A percentile compares a stretch with the other conserved stretches of the same genome.
phyloP scores from a whole-genome alignment of 2,888 invertebrate genomes.

The Baccha elongata region DNA sequence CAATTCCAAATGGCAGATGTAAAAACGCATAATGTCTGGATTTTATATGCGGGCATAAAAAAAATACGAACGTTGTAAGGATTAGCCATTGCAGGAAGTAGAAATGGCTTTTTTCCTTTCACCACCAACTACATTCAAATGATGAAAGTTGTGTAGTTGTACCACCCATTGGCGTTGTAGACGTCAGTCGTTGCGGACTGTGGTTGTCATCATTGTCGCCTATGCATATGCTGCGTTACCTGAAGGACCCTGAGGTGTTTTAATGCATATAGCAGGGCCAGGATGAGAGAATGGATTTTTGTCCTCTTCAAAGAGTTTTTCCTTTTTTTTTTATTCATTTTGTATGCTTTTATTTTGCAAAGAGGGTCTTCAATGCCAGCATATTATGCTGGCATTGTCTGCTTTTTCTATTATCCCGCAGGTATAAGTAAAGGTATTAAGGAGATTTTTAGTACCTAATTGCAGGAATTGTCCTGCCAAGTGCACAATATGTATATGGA shows the following conservation, averaged over 20 bases:
- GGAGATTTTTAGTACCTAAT: constrained; percentile 36
- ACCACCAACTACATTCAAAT: constrained; percentile 16
- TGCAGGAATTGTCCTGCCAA: constrained; percentile 37
- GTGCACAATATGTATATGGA: constrained; percentile 21
- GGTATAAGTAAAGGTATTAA: constrained; percentile 37
- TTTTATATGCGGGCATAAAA: constrained; percentile 49
- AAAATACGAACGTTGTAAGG: constrained; percentile 57
- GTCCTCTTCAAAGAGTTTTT: constrained; percentile 6
- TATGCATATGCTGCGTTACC: constrained; percentile 28
- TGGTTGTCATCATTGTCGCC: constrained; percentile 18
- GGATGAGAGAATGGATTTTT: constrained; percentile 18
- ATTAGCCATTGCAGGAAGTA: constrained; percentile 19
- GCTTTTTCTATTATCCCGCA: constrained; percentile 40
- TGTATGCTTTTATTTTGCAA: background rate
- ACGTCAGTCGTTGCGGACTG: background rate
- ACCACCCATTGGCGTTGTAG: background rate
- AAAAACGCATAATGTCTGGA: constrained; percentile 63
- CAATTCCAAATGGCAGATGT: background rate
- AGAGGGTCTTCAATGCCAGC: constrained; percentile 14
- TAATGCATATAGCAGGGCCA: constrained; percentile 27
- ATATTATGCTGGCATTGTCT: constrained; percentile 53
- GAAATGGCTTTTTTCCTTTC: constrained; percentile 33
- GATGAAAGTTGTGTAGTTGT: background rate
- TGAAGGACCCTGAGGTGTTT: constrained; percentile 16
- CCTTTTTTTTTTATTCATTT: constrained; percentile 1